Evolutionary conservation across 1,140 invertebrate genomes (phyloP).

Genomic region (Drosophila funebris): DNA sequence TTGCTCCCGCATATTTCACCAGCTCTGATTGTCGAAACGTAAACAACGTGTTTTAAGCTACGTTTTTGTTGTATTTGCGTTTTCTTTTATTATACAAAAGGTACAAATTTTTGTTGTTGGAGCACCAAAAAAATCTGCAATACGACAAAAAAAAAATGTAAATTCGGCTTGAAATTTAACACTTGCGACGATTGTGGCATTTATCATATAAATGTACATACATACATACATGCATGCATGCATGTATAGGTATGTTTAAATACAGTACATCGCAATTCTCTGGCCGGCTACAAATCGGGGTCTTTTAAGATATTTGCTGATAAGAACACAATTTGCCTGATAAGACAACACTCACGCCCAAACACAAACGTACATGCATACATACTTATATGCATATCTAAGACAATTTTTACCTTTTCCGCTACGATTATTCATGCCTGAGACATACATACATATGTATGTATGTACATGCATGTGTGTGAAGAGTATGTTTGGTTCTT

Average conservation of each 20-base stretch:
- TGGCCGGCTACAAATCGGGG: constrained; percentile 27
- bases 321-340: constrained; percentile 59
- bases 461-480: too few species aligned
- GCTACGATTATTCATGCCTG: constrained; percentile 61
- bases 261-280: constrained; percentile 36
- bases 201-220: constrained; percentile 19
- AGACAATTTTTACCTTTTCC: constrained; percentile 49
- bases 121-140: constrained; percentile 52
- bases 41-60: constrained; percentile 70
- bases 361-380: not conserved
- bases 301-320: constrained; percentile 72
- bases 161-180: constrained; percentile 54
- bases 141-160: constrained; percentile 55
- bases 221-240: constrained; percentile 9
- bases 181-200: constrained; percentile 32
- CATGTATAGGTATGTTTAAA: not conserved
- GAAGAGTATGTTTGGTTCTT: constrained; percentile 34
- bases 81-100: constrained; percentile 8
- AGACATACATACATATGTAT: constrained; percentile 6
- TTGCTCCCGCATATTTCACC: constrained; percentile 45
- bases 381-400: constrained; percentile 37
- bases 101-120: constrained; percentile 3
- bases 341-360: constrained; percentile 53
- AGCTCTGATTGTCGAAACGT: constrained; percentile 68
- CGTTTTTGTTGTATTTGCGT: constrained; percentile 19